These are phyloP conservation scores for Asarcornis scutulata DNA, from an alignment of 2,113 vertebrate species.

Conservation along the genomic window DNA sequence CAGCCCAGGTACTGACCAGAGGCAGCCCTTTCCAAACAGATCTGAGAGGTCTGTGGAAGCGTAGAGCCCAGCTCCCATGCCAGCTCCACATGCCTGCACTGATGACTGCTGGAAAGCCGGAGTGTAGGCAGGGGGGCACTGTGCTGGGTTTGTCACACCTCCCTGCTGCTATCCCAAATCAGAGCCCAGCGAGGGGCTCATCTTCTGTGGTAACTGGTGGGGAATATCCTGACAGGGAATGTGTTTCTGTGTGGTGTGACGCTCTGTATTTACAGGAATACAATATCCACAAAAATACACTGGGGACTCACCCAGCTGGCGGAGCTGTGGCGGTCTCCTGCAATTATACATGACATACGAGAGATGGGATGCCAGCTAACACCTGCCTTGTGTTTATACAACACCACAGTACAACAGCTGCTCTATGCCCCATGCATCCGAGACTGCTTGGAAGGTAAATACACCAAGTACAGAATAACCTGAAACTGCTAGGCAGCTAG, in stretches of 20 bases:
- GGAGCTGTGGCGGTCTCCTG: not conserved
- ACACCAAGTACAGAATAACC: not conserved
- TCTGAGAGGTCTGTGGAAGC: not conserved
- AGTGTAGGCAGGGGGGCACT: accelerated
- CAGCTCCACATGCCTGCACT: accelerated
- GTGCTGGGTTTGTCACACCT: not conserved
- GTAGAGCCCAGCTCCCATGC: not conserved
- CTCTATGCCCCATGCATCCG: not conserved
- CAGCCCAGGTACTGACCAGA: accelerated
- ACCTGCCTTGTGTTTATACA: slow-evolving; percentile 41
- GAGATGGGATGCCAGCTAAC: not conserved
- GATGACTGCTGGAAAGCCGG: accelerated
- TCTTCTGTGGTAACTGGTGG: not conserved
- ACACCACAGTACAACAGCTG: not conserved
- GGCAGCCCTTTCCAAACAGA: not conserved
- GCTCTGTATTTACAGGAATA: not conserved
- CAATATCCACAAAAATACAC: not conserved
- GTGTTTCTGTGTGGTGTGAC: not conserved
- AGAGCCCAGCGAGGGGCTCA: not conserved
- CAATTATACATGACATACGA: not conserved
- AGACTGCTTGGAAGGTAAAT: not conserved
- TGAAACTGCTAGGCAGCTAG: not conserved
- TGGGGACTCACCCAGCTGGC: not conserved
- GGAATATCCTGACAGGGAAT: not conserved
- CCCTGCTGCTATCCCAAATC: not conserved